phyloP scores from a whole-genome alignment of 2,888 invertebrate species.

The Phragmatobia fuliginosa region DNA sequence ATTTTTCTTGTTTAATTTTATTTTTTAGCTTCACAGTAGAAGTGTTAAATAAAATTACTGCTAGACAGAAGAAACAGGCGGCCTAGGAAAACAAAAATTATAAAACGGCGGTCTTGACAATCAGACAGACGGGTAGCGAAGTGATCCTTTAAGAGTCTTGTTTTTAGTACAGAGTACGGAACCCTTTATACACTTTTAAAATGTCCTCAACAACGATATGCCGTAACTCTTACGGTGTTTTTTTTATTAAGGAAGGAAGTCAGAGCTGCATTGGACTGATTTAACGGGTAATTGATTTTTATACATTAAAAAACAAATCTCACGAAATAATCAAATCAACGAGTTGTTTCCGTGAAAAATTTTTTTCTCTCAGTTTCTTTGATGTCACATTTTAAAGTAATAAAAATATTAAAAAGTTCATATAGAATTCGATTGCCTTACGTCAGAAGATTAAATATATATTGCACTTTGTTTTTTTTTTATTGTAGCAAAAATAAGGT shows the following conservation, averaged over 20 bases:
- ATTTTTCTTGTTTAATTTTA: neutral
- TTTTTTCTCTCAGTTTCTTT: neutral
- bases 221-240: neutral
- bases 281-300: slow-evolving; percentile 7
- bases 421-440: neutral
- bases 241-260: slow-evolving; percentile 5
- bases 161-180: neutral
- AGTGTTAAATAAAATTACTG: neutral
- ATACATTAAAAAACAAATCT: neutral
- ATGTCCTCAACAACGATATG: neutral
- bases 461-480: neutral
- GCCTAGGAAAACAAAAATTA: neutral
- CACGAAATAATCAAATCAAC: neutral
- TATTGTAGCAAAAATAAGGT: neutral
- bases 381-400: neutral
- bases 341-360: neutral
- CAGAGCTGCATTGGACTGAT: slow-evolving; percentile 1
- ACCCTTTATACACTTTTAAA: neutral
- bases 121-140: too few relatives aligned
- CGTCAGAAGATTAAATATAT: neutral
- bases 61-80: neutral
- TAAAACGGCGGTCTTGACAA: too few relatives aligned
- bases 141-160: too few relatives aligned
- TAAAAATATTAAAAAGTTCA: neutral
- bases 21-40: neutral